Evolutionary conservation across 2,797 vertebrate genomes (phyloP).

Genomic region (Pangasius mekongensis): DNA sequence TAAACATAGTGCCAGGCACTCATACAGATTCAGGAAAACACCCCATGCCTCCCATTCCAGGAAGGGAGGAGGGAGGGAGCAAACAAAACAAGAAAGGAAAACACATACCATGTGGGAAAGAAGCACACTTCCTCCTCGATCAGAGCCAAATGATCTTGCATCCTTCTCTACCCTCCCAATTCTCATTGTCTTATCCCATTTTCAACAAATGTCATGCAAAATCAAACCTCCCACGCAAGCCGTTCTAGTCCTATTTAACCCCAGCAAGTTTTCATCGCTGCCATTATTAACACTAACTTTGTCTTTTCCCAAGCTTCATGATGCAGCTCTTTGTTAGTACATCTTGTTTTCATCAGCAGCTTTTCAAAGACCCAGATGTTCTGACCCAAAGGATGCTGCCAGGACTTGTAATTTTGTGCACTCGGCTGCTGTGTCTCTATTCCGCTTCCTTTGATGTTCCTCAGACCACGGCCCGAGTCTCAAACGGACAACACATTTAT

Average conservation of each 20-base stretch:
- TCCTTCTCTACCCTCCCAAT: conserved; percentile 1
- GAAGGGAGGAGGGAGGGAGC: conserved; percentile 44
- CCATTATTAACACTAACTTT: conserved; percentile 15
- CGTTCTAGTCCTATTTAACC: background rate
- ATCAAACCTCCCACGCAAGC: conserved; percentile 11
- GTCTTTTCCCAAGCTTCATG: background rate
- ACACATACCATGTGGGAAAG: conserved; percentile 42
- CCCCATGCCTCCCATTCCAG: conserved; percentile 42
- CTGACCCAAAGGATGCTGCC: conserved; percentile 6
- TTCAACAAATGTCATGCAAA: conserved; percentile 36
- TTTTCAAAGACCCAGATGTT: conserved; percentile 51
- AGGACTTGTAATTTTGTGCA: conserved; percentile 36
- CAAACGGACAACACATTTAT: conserved; percentile 33
- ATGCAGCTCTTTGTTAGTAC: conserved; percentile 22
- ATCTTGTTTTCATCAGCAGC: conserved; percentile 45
- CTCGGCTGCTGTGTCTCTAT: background rate
- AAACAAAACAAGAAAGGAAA: conserved; percentile 37
- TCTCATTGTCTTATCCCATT: conserved; percentile 10
- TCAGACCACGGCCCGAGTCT: conserved; percentile 4
- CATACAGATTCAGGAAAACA: conserved; percentile 41
- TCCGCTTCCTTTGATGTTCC: conserved; percentile 38
- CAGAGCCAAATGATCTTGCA: conserved; percentile 7
- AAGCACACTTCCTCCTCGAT: conserved; percentile 27
- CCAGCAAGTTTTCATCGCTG: background rate
- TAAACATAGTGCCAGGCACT: conserved; percentile 32